phyloP scores from a whole-genome alignment of 2,113 vertebrate species.

The Pelecanus crispus region DNA sequence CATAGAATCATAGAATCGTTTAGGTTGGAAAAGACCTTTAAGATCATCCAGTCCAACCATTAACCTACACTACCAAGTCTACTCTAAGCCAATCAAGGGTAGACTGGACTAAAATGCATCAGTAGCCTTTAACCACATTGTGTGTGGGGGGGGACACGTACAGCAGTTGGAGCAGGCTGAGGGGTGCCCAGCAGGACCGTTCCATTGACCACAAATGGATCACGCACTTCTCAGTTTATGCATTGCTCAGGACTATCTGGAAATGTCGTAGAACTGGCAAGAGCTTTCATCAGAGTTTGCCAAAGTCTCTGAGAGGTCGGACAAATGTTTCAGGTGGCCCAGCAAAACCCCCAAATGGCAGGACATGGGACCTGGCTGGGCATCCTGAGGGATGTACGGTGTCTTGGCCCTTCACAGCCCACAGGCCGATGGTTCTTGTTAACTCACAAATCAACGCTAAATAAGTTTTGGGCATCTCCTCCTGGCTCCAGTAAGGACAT shows the following conservation, averaged over 20 bases:
- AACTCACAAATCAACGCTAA: not conserved
- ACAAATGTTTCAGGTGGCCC: not conserved
- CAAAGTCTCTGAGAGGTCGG: not conserved
- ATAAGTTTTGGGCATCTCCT: not conserved
- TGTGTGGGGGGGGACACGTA: rapidly evolving
- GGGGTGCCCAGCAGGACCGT: not conserved
- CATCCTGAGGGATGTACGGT: rapidly evolving
- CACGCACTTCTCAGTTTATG: rapidly evolving
- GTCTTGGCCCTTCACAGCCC: not conserved
- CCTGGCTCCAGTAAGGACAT: not conserved
- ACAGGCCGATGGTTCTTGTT: not conserved
- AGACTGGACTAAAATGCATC: no score
- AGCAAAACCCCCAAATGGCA: not conserved
- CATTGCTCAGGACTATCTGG: not conserved
- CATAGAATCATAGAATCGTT: no score
- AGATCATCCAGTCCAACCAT: no score
- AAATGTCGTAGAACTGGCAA: not conserved
- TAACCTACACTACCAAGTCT: no score
- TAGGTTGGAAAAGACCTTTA: no score
- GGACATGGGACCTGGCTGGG: not conserved
- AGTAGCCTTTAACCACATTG: not conserved
- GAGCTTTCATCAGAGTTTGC: not conserved
- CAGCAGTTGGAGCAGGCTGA: not conserved
- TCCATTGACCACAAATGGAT: not conserved
- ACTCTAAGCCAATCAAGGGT: no score